Evolutionary conservation across 2,797 vertebrate genomes (phyloP).

Genomic region (Melanogrammus aeglefinus): DNA sequence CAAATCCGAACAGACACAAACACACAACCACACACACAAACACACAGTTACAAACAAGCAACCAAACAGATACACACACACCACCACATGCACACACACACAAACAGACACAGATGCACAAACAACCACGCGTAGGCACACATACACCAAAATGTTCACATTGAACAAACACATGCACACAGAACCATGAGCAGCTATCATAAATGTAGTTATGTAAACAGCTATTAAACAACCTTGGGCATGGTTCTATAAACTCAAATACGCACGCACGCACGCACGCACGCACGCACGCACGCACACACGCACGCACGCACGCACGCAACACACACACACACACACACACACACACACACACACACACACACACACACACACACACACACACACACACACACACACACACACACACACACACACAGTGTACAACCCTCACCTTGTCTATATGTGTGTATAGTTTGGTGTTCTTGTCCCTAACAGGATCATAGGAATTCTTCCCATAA

Average conservation of each 20-base stretch:
- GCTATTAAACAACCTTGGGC: background rate
- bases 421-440: background rate
- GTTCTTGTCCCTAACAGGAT: background rate
- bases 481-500: background rate
- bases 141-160: background rate
- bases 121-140: background rate
- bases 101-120: background rate
- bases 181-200: too few species aligned
- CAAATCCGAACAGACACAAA: too few species aligned
- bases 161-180: background rate
- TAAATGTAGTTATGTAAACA: background rate
- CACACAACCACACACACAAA: too few species aligned
- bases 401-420: background rate
- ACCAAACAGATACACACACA: too few species aligned
- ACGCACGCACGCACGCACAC: background rate
- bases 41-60: too few species aligned
- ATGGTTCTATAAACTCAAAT: background rate
- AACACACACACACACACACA: too few species aligned
- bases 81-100: too few species aligned
- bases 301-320: background rate
- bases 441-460: background rate
- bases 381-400: background rate
- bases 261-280: background rate
- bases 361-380: background rate
- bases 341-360: background rate